Base-by-base conservation (phyloP, 2,888 invertebrate species). In the Notocelia uddmanniana region DNA sequence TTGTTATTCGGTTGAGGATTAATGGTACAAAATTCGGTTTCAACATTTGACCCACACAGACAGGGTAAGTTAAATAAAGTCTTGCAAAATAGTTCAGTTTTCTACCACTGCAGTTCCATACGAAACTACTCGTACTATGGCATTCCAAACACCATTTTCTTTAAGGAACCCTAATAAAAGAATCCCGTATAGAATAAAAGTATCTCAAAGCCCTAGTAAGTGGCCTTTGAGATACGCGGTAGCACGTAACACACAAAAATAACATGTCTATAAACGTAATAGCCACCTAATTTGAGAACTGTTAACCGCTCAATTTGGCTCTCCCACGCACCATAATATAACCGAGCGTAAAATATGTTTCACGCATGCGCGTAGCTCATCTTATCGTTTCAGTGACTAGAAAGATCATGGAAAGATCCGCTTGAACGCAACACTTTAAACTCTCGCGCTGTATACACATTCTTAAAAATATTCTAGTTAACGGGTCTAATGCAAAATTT, bases 311-410 rank as follows among this genome's bases (percentile, higher is more conserved):
- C 71, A 72, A 60, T 68, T 72, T 63, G 54, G 48, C 13, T 34
- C 71, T 59, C 57, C 64, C 52, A 58, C 70, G 70, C 64, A 66
- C 54, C 64, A 52, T 69, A 62, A 48, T 45, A 23, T 31, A 19
- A 58, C 37, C 50, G 64, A 48, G 66, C 50, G 68, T 57, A 69
- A 73, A 72, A 66, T 37, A 69, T 19, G 23, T 34, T 54, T 21
- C 62, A 34, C 60, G 26, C 60, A 26, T 68, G 55, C 55, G 58
- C 62, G 83, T 78, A 81, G n/a, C 79, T 85, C 83, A 80, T 83
- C 81, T 81, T 78, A 34, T 31, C 37, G 6, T 19, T 15, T 13
- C n/a, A 5, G 54, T n/a, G n/a, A n/a, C n/a, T n/a, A n/a, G n/a
- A n/a, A n/a, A n/a, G n/a, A n/a, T n/a, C n/a, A n/a, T n/a, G n/a